Base-by-base conservation (phyloP, 2,888 invertebrate species). In the Allygus modestus region DNA sequence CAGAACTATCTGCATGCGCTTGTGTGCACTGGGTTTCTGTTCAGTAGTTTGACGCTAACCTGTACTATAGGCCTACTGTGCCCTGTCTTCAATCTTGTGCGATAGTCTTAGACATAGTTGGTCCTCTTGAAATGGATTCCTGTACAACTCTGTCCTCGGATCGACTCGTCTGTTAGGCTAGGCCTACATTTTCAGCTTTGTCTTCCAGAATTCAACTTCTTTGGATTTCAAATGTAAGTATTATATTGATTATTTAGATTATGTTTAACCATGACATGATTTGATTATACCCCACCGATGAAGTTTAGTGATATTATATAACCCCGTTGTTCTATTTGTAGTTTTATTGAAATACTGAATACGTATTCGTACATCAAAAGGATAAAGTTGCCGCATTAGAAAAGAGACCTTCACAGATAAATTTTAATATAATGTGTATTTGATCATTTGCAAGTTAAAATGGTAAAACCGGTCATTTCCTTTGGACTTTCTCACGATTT, bases 51-150 rank as follows among this genome's bases (percentile, higher is more conserved):
- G 11, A 7, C 11, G 77, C 77, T 77, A 46, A 77, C 77, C 12
- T 43, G 37, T 46, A 77, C 41, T 75, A 43, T 75, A 77, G 77
- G 77, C 77, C 77, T 77, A 77, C 77, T 77, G 77, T 46, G 28
- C 1, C 51, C 41, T 77, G 23, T 73, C 73, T 51, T 43, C 41
- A 28, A 46, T 41, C 41, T 28, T 77, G 77, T 46, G 31, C 17
- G 33, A n/a, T 73, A 73, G 33, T 41, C 41, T 9, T 73, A 69
- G 33, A 15, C 69, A 7, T 54, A 69, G 69, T 31, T n/a, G 15
- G 31, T n/a, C 73, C 43, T 73, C 73, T 77, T 77, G 77, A 77
- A 77, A 77, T 77, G 77, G 77, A 77, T 77, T 77, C n/a, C 37
- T 37, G 41, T n/a, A 41, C 41, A 1, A 69, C 31, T 31, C n/a